A percentile compares a stretch with the other conserved stretches of the same genome.
phyloP scores from a whole-genome alignment of 2,888 invertebrate species.

The Alviniconcha strummeri region DNA sequence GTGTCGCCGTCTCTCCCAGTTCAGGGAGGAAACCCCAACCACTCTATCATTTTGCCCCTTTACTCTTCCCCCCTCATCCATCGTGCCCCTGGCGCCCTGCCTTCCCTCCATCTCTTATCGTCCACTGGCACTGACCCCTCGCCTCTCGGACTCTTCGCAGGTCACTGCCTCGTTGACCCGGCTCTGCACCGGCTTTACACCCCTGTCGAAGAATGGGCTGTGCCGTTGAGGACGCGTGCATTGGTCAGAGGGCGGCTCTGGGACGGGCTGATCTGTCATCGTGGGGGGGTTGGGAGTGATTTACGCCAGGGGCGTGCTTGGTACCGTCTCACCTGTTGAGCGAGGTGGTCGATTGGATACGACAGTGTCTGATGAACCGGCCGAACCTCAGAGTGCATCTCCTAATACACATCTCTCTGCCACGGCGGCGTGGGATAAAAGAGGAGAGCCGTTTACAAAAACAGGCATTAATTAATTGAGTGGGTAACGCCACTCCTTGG shows the following conservation, averaged over 20 bases:
- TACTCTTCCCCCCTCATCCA: slow-evolving; percentile 13
- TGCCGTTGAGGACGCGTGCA: not conserved
- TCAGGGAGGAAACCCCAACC: slow-evolving; percentile 8
- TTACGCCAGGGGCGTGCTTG: not conserved
- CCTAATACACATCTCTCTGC: no score
- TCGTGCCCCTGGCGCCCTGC: slow-evolving; percentile 13
- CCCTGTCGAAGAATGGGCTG: not conserved
- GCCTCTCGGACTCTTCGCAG: not conserved
- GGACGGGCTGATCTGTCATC: not conserved
- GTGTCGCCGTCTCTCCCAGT: slow-evolving; percentile 21
- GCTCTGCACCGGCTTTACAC: not conserved
- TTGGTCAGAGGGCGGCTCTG: not conserved
- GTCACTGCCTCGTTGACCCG: not conserved
- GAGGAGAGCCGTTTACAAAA: no score
- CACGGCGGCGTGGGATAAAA: no score
- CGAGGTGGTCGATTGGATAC: not conserved
- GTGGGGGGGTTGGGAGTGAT: slow-evolving; percentile 3
- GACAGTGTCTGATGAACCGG: not conserved
- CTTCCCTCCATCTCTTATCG: slow-evolving; percentile 20
- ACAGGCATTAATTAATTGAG: no score
- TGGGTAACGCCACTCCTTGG: no score
- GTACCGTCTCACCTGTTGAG: slow-evolving; percentile 12
- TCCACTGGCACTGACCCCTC: not conserved
- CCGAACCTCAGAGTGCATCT: not conserved
- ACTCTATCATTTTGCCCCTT: slow-evolving; percentile 28